Base-by-base conservation (phyloP, 1,140 invertebrate species). In the Apocrypta bakeri region DNA sequence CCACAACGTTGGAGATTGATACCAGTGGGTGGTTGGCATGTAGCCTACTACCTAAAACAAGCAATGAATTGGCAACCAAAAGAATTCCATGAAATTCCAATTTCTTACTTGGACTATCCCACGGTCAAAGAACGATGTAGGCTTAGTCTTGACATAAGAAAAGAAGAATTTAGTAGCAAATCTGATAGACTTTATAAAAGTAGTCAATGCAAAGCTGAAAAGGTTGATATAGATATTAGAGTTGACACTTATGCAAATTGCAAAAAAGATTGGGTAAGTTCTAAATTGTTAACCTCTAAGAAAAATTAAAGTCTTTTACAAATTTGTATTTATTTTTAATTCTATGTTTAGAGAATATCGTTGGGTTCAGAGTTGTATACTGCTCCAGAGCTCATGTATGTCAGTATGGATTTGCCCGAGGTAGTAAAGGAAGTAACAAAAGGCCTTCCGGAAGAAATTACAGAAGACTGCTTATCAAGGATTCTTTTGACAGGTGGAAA, bases 401-500 rank as follows among this genome's bases (percentile, higher is more conserved):
- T 92, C 9, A 89, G 90, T 73, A 84, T 93, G 37, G 88, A 88
- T 74, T 86, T 93, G 27, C 92, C 92, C 1, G 86, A 92, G 89
- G 89, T 92, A 68, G 92, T 93, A 68, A 90, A 90, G 84, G 91
- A 92, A 82, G 89, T 92, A 12, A 90, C 91, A 27, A 86, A 86
- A 33, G 92, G 91, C 79, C 85, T 93, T 40, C 87, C 91, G 1
- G 88, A 90, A 61, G 87, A 90, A 29, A 84, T 90, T 81, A 88
- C 90, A 80, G 89, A 91, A 12, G 90, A 93, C 84, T 92, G 92
- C 75, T 86, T 93, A 27, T 92, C 91, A 1, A 89, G 92, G 64
- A 93, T 93, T 83, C 85, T 93, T 73, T 86, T 93, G n/a, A 93
- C 92, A 21, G 93, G 92, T 81, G 92, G 92, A 12, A 93, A 93